These are phyloP conservation scores for Cariama cristata DNA, from an alignment of 2,113 vertebrate species.

Conservation along the genomic window DNA sequence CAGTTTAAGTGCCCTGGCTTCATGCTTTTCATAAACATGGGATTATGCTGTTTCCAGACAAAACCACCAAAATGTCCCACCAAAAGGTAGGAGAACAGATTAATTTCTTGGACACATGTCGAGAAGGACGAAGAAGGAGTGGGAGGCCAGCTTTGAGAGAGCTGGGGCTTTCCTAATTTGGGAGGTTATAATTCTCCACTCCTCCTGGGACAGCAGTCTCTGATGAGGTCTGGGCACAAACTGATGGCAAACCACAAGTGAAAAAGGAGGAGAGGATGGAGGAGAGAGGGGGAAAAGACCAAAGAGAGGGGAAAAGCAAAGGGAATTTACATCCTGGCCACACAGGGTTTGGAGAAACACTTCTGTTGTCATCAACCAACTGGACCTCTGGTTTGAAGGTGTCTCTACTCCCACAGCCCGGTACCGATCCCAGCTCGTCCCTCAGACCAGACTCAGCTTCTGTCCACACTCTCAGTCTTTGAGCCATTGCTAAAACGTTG, in stretches of 20 bases:
- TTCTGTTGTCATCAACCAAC: not conserved
- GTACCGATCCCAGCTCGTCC: not conserved
- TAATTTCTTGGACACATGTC: not conserved
- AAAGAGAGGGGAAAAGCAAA: not conserved
- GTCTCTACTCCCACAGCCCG: accelerated
- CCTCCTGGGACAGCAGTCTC: not conserved
- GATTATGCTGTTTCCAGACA: not conserved
- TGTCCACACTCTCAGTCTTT: not conserved
- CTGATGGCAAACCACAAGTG: not conserved
- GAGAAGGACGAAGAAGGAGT: not conserved
- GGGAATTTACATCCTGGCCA: not conserved
- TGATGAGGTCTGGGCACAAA: not conserved
- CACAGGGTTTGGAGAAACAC: accelerated
- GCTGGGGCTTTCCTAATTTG: not conserved
- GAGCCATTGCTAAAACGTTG: not conserved
- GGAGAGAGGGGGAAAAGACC: not conserved
- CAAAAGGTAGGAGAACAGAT: not conserved
- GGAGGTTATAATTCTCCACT: not conserved
- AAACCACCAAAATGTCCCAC: not conserved
- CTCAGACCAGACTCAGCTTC: not conserved
- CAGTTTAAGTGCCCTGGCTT: not conserved
- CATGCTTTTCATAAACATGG: not conserved
- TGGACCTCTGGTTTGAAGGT: not conserved
- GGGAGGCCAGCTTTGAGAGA: not conserved
- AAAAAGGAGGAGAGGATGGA: not conserved